Evolutionary conservation across 2,797 vertebrate species (phyloP).

Genomic region (Spizella passerina): DNA sequence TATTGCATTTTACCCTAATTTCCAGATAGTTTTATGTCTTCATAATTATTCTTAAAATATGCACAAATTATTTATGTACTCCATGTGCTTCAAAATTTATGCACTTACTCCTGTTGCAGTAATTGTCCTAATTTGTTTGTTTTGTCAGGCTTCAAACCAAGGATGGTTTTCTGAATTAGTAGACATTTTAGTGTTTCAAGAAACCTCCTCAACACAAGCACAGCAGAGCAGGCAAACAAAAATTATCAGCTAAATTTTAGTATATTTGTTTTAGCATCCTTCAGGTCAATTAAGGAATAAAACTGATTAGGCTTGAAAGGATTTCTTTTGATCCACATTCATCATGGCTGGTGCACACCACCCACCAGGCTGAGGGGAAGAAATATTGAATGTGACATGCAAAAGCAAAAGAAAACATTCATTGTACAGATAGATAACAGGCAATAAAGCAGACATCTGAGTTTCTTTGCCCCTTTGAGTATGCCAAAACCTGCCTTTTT

Average conservation of each 20-base stretch:
- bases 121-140: background rate
- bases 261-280: background rate
- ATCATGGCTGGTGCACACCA: background rate
- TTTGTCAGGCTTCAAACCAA: background rate
- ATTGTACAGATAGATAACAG: rapidly evolving
- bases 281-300: background rate
- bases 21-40: background rate
- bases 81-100: background rate
- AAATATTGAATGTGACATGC: rapidly evolving
- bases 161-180: background rate
- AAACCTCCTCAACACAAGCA: background rate
- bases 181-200: background rate
- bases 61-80: background rate
- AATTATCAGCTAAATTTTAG: background rate
- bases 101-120: background rate
- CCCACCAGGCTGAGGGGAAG: background rate
- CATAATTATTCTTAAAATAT: background rate
- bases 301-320: background rate
- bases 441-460: background rate
- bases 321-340: background rate
- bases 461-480: background rate
- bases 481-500: background rate
- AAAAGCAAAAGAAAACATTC: background rate
- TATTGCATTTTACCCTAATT: background rate
- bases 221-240: background rate